Percentiles rank a stretch among this genome's conserved stretches.
These are phyloP conservation scores for Cistogaster globosa DNA, from an alignment of 2,888 invertebrate genomes.

Conservation along the genomic window DNA sequence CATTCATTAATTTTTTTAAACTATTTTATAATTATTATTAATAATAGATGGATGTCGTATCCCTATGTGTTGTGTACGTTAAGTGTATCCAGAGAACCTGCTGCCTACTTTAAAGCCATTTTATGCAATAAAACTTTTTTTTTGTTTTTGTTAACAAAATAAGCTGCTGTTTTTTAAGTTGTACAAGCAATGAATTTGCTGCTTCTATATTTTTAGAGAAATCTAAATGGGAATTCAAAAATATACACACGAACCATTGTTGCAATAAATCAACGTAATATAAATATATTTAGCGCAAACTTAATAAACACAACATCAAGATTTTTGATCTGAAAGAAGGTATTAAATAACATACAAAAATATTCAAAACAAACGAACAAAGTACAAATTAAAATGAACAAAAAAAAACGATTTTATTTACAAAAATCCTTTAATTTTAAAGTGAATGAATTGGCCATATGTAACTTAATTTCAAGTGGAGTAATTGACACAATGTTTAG, in stretches of 20 bases:
- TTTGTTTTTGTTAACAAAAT: conserved; percentile 70
- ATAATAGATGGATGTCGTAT: neutral
- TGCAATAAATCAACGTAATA: conserved; percentile 52
- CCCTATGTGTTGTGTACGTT: conserved; percentile 36
- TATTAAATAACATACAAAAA: conserved; percentile 74
- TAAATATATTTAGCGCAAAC: conserved; percentile 73
- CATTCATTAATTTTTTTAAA: neutral
- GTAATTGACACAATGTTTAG: no score
- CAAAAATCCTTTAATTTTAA: conserved; percentile 33
- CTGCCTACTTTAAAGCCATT: conserved; percentile 57
- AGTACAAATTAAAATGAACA: conserved; percentile 52
- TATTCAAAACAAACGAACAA: conserved; percentile 73
- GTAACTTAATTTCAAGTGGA: neutral
- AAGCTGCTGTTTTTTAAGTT: conserved; percentile 71
- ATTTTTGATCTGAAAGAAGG: conserved; percentile 73
- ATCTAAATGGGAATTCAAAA: conserved; percentile 55
- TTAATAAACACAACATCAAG: conserved; percentile 81
- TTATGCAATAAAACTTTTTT: conserved; percentile 56
- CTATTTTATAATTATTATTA: neutral
- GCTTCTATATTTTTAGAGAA: conserved; percentile 32
- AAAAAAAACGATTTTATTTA: conserved; percentile 53
- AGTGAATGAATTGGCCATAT: neutral
- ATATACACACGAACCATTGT: conserved; percentile 50
- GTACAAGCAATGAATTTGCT: conserved; percentile 48
- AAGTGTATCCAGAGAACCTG: conserved; percentile 28